These are phyloP conservation scores for Bilobella aurantiaca DNA, from an alignment of 1,140 invertebrate genomes.

Conservation along the genomic window DNA sequence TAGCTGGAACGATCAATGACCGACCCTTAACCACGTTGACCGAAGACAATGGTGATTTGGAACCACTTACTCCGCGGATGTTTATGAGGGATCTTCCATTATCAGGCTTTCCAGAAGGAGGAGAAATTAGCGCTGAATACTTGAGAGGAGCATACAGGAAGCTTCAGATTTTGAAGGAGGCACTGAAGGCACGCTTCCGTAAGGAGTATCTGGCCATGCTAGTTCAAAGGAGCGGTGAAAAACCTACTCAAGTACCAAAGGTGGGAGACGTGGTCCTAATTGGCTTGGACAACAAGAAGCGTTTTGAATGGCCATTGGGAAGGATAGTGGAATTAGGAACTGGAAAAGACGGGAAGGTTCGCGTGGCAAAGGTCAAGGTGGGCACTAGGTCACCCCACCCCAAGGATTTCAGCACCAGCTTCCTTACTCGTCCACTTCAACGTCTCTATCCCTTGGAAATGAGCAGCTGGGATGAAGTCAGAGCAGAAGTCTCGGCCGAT, in stretches of 20 bases:
- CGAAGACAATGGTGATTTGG: conserved; percentile 3
- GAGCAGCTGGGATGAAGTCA: too few relatives aligned
- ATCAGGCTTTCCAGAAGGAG: background rate
- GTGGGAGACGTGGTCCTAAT: conserved; percentile 23
- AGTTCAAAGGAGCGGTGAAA: background rate
- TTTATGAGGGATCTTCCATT: background rate
- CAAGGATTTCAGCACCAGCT: background rate
- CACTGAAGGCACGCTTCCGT: conserved; percentile 10
- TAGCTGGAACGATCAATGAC: conserved; percentile 10
- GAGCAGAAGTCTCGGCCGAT: too few relatives aligned
- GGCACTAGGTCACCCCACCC: too few relatives aligned
- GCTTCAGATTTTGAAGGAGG: background rate
- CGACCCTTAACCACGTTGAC: conserved; percentile 9
- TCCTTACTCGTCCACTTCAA: conserved; percentile 16
- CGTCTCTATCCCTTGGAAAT: conserved; percentile 28
- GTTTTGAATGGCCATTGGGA: conserved; percentile 22
- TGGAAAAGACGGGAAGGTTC: conserved; percentile 15
- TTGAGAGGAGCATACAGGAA: background rate
- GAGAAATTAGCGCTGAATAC: background rate
- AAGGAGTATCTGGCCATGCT: conserved; percentile 11
- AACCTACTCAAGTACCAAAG: background rate
- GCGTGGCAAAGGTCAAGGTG: conserved; percentile 18
- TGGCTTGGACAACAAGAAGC: conserved; percentile 16
- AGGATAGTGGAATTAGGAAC: conserved; percentile 3
- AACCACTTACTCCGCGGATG: conserved; percentile 12